phyloP scores from a whole-genome alignment of 2,113 vertebrate genomes.

The Siphamia tubifer region DNA sequence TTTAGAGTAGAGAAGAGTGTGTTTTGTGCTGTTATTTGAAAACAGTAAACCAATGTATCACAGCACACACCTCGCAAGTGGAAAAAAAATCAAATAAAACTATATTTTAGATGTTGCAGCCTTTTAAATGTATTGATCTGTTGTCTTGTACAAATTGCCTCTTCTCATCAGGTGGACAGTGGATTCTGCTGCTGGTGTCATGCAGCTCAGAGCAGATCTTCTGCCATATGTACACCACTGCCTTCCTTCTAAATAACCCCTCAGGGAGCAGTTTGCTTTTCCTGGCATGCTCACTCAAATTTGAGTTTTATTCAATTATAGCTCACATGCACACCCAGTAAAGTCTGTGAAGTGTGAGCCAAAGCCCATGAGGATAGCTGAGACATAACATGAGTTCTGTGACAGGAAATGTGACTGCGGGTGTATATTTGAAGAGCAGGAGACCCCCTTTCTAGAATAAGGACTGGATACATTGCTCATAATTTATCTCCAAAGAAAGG shows the following conservation, averaged over 20 bases:
- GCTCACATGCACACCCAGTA: slow-evolving; percentile 3
- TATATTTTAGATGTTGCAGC: no score
- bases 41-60: no score
- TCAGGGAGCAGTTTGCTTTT: slow-evolving; percentile 44
- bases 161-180: not conserved
- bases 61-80: no score
- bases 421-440: slow-evolving; percentile 31
- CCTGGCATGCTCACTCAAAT: slow-evolving; percentile 18
- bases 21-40: no score
- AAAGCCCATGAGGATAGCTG: not conserved
- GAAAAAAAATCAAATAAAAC: no score
- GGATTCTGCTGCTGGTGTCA: not conserved
- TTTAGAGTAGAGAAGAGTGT: no score
- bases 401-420: slow-evolving; percentile 30
- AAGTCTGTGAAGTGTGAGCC: slow-evolving; percentile 12
- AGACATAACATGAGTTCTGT: not conserved
- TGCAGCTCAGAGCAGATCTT: not conserved
- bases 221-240: slow-evolving; percentile 4
- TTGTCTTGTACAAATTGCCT: no score
- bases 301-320: slow-evolving; percentile 50
- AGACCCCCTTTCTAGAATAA: not conserved
- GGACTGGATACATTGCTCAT: slow-evolving; percentile 43
- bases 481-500: slow-evolving; percentile 20
- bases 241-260: not conserved
- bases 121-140: no score